Evolutionary conservation across 2,113 vertebrate genomes (phyloP).

Genomic region (cat (Felis catus)): F.catus_Fca126_mat1.0 CM031418.1:56048001-56048500

Average conservation of each 20-base stretch:
- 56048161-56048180: not conserved
- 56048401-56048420: not conserved
- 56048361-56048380: slow-evolving; percentile 21
- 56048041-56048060: not conserved
- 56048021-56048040: slow-evolving; percentile 10
- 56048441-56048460: not conserved
- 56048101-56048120: not conserved
- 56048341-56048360: slow-evolving; percentile 2
- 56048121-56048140: not conserved
- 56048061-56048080: not conserved
- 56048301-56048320: not conserved
- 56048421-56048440: not conserved
- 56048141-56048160: not conserved
- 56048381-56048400: slow-evolving; percentile 26
- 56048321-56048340: not conserved
- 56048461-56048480: not conserved
- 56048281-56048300: slow-evolving; percentile 46
- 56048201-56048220: slow-evolving; percentile 16
- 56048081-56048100: not conserved
- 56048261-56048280: slow-evolving; percentile 17
- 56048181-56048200: not conserved
- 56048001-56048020: slow-evolving; percentile 34
- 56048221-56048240: not conserved
- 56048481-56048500: not conserved
- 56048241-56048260: slow-evolving; percentile 41